Evolutionary conservation across 92 coral and sea anemone genomes (phyloP).

Genomic region (Micromussa lordhowensis): DNA sequence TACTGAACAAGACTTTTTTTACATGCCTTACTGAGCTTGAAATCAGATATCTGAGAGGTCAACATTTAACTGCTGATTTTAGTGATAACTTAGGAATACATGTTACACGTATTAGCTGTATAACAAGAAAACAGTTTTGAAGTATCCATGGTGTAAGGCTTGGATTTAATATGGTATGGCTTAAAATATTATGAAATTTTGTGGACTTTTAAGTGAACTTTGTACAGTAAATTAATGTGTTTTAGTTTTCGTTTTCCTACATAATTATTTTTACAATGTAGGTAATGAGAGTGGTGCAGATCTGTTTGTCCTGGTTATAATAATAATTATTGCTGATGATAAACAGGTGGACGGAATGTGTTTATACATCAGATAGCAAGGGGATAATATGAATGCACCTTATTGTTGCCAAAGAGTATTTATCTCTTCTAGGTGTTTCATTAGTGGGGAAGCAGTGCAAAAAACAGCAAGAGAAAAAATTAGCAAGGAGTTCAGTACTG

Average conservation of each 20-base stretch:
- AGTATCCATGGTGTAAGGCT: not conserved
- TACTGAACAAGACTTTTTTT: not conserved
- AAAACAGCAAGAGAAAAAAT: too few relatives aligned
- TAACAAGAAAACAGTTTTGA: not conserved
- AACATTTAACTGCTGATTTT: not conserved
- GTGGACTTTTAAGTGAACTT: too few relatives aligned
- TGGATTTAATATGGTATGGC: not conserved
- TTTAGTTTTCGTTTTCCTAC: too few relatives aligned
- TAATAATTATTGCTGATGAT: not conserved
- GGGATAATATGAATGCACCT: not conserved
- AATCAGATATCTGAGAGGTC: not conserved
- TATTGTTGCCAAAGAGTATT: not conserved
- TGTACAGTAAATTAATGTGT: too few relatives aligned
- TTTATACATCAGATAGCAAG: not conserved
- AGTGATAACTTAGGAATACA: not conserved
- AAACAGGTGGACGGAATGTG: not conserved
- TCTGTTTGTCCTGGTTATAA: not conserved
- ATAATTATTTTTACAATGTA: too few relatives aligned
- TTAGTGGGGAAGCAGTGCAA: too few relatives aligned
- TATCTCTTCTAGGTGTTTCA: too few relatives aligned
- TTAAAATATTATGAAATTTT: not conserved
- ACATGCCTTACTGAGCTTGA: not conserved
- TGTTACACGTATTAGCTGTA: not conserved
- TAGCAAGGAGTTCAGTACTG: too few relatives aligned
- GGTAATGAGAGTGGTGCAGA: not conserved